These are phyloP conservation scores for Pterobdella sp. DNA, from an alignment of 2,888 invertebrate species.

Conservation along the genomic window DNA sequence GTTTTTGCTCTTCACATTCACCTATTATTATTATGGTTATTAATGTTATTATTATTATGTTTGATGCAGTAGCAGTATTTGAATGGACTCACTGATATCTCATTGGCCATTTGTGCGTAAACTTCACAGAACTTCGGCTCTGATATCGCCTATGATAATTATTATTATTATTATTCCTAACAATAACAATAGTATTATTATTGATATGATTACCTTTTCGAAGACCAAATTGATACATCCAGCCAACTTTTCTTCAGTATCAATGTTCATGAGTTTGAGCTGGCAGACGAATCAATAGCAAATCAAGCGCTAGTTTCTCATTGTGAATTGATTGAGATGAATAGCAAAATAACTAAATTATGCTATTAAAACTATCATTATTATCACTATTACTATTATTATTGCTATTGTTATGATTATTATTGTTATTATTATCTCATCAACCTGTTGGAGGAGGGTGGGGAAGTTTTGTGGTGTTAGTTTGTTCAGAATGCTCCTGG, in stretches of 20 bases:
- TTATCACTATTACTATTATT: background rate
- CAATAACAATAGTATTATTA: background rate
- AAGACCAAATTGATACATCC: constrained; percentile 82
- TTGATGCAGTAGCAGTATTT: background rate
- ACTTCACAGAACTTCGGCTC: constrained; percentile 87
- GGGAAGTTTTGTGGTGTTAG: constrained; percentile 88
- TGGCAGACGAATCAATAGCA: background rate
- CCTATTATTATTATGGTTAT: constrained; percentile 40
- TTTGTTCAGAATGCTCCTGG: constrained; percentile 82
- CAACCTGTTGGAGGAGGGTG: constrained; percentile 68
- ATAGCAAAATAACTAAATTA: too few species aligned
- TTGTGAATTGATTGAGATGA: background rate
- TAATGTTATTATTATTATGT: background rate
- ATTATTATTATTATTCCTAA: background rate
- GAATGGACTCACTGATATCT: constrained; percentile 30
- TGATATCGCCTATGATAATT: constrained; percentile 64
- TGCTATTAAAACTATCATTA: too few species aligned
- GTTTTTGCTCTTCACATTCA: constrained; percentile 57
- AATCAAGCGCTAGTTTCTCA: background rate
- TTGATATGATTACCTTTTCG: constrained; percentile 62
- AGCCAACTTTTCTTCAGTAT: constrained; percentile 68
- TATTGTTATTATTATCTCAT: background rate
- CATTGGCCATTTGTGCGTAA: constrained; percentile 69
- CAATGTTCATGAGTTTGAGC: constrained; percentile 66
- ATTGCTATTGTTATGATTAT: background rate